Conservation (phyloP, 2,888 invertebrate genomes). For the Trachelus tabidus region DNA sequence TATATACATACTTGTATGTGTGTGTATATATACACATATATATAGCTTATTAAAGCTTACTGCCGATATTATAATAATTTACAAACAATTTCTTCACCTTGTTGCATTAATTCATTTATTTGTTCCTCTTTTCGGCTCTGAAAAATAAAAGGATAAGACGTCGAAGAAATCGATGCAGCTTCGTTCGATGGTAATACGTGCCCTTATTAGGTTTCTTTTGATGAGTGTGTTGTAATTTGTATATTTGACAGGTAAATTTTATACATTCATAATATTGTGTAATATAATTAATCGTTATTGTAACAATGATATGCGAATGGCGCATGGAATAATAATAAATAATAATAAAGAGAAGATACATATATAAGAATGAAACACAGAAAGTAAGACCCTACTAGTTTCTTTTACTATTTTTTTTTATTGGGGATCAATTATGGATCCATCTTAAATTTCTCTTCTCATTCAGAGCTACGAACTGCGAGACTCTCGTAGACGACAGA, state of each 20-base stretch:
- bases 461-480: not conserved
- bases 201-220: not conserved
- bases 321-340: conserved; percentile 21
- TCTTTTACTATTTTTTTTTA: not conserved
- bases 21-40: not conserved
- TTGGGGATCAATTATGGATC: not conserved
- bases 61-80: not conserved
- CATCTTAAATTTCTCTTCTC: not conserved
- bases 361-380: not conserved
- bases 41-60: not conserved
- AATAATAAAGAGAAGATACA: not conserved
- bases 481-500: not conserved
- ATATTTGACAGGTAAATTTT: conserved; percentile 56
- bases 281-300: conserved; percentile 34
- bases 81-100: not conserved
- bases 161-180: not conserved
- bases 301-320: conserved; percentile 52
- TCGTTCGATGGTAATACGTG: not conserved
- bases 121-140: not conserved
- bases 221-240: conserved; percentile 28
- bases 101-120: not conserved
- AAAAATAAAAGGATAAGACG: not conserved
- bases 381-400: not conserved
- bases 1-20: no score
- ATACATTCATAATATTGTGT: conserved; percentile 48